Percentiles rank a stretch among this genome's conserved stretches.
Evolutionary conservation across 2,888 invertebrate genomes (phyloP).

Genomic region (Eremobia ochroleuca): DNA sequence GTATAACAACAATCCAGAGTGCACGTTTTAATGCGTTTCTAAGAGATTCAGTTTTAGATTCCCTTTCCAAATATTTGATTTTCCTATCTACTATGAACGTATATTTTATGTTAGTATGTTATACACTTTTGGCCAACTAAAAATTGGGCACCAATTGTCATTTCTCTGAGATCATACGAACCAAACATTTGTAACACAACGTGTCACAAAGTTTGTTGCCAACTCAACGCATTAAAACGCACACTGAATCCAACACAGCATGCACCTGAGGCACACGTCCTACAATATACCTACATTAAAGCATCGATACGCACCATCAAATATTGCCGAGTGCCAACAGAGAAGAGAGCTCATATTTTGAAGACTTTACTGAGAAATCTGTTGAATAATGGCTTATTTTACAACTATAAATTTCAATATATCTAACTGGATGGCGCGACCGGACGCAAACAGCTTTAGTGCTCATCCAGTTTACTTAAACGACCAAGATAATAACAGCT

Average conservation of each 20-base stretch:
- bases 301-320: conserved; percentile 78
- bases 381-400: conserved; percentile 14
- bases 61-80: conserved; percentile 17
- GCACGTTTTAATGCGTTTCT: conserved; percentile 42
- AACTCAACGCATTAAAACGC: conserved; percentile 47
- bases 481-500: conserved; percentile 4
- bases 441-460: conserved; percentile 31
- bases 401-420: conserved; percentile 14
- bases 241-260: conserved; percentile 33
- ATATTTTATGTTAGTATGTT: neutral
- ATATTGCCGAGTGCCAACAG: conserved; percentile 65
- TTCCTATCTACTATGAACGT: conserved; percentile 31
- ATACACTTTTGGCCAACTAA: conserved; percentile 16
- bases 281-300: conserved; percentile 70
- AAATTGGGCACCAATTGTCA: conserved; percentile 15
- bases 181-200: conserved; percentile 19
- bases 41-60: conserved; percentile 35
- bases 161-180: neutral
- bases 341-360: conserved; percentile 62
- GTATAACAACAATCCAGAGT: conserved; percentile 52
- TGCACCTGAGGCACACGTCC: conserved; percentile 43
- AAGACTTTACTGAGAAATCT: conserved; percentile 44
- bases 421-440: conserved; percentile 29
- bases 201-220: conserved; percentile 10
- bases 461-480: conserved; percentile 23